Percentiles rank a stretch among this genome's conserved stretches.
Conservation (phyloP, 2,888 invertebrate species). For the Corbicula japonica region DNA sequence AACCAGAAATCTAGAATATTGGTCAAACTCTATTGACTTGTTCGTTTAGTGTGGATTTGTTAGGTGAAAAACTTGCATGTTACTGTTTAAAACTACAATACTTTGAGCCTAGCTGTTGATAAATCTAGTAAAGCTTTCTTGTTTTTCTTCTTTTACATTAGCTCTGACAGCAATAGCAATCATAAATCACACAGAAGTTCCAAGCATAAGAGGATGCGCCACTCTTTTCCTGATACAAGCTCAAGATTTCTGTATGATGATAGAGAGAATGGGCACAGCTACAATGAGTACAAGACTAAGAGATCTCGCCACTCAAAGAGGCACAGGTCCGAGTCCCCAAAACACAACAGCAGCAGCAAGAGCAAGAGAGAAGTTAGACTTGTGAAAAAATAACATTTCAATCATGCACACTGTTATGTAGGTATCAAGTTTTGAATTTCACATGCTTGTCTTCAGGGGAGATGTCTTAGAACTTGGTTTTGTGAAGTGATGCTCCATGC, state of each 20-base stretch:
- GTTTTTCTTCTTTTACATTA: neutral
- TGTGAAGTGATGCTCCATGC: neutral
- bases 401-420: too few relatives aligned
- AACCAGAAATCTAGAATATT: too few relatives aligned
- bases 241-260: slow-evolving; percentile 28
- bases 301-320: slow-evolving; percentile 45
- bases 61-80: too few relatives aligned
- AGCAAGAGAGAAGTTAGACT: slow-evolving; percentile 16
- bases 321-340: slow-evolving; percentile 50
- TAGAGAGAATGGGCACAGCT: slow-evolving; percentile 41
- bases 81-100: too few relatives aligned
- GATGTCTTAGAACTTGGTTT: neutral
- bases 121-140: too few relatives aligned
- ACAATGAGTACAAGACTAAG: slow-evolving; percentile 35
- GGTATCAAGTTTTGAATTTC: too few relatives aligned
- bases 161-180: slow-evolving; percentile 44
- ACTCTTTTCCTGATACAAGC: slow-evolving; percentile 42
- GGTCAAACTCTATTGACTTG: too few relatives aligned
- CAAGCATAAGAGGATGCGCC: slow-evolving; percentile 31
- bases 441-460: too few relatives aligned
- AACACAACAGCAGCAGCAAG: slow-evolving; percentile 11
- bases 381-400: neutral
- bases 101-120: too few relatives aligned
- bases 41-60: too few relatives aligned
- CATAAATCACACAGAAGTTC: slow-evolving; percentile 11